Evolutionary conservation across 2,113 vertebrate species (phyloP).

Genomic region (Eublepharis macularius): DNA sequence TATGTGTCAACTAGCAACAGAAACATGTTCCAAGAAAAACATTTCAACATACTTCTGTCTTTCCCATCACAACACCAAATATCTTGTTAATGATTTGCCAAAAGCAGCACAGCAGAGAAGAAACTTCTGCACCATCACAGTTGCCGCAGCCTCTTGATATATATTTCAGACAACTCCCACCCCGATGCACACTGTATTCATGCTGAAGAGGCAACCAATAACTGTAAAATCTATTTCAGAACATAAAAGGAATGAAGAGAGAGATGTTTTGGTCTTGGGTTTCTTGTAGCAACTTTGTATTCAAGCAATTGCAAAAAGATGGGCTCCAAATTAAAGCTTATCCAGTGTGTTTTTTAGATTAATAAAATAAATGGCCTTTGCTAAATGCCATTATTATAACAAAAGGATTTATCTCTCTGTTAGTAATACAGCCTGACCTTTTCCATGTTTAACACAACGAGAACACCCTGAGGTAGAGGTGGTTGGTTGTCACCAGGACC

Average conservation of each 20-base stretch:
- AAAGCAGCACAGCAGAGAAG: not conserved
- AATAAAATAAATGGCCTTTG: slow-evolving; percentile 47
- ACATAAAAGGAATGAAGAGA: not conserved
- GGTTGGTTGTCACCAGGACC: slow-evolving; percentile 58
- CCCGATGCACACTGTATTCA: not conserved
- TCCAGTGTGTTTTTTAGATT: slow-evolving; percentile 10
- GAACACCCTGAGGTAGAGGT: slow-evolving; percentile 75
- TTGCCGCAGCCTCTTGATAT: slow-evolving; percentile 14
- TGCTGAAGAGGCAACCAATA: slow-evolving; percentile 12
- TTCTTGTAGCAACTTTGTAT: not conserved
- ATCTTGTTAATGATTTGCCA: too few relatives aligned
- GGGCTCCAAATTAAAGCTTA: not conserved
- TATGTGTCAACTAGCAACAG: not conserved
- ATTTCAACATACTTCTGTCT: not conserved
- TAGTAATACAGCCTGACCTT: slow-evolving; percentile 42
- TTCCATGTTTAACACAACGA: slow-evolving; percentile 26
- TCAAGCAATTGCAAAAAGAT: not conserved
- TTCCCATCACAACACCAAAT: not conserved
- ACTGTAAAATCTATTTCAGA: slow-evolving; percentile 9
- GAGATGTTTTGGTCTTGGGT: not conserved
- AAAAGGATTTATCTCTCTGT: slow-evolving; percentile 41
- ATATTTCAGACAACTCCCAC: not conserved
- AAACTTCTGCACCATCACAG: not conserved
- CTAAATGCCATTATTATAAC: slow-evolving; percentile 40
- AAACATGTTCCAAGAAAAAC: not conserved